Percentiles rank a stretch among this genome's conserved stretches.
These are phyloP conservation scores for Apis cerana DNA, from an alignment of 1,140 invertebrate species.

Conservation along the genomic window DNA sequence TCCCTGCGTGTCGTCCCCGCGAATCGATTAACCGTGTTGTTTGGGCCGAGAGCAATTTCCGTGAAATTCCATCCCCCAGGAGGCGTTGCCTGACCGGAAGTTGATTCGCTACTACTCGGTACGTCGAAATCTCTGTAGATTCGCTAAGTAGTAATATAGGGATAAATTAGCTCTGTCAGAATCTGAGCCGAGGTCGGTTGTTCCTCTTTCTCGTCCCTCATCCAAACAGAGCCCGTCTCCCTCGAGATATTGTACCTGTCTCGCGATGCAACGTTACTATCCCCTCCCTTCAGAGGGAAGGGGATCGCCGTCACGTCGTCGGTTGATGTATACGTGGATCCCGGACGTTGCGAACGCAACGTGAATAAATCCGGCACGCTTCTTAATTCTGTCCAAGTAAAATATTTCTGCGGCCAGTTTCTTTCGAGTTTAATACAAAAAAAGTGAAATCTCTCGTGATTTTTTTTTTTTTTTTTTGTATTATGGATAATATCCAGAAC, in stretches of 20 bases:
- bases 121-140: slow-evolving; percentile 58
- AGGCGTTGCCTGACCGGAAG: slow-evolving; percentile 61
- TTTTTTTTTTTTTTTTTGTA: too few relatives aligned
- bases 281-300: neutral
- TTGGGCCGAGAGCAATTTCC: slow-evolving; percentile 57
- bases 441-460: too few relatives aligned
- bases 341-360: neutral
- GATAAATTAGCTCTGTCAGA: slow-evolving; percentile 66
- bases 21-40: slow-evolving; percentile 61
- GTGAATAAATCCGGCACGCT: slow-evolving; percentile 1
- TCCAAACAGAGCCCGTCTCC: slow-evolving; percentile 52
- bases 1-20: slow-evolving; percentile 20
- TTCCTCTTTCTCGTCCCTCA: slow-evolving; percentile 43
- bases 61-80: slow-evolving; percentile 51
- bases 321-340: slow-evolving; percentile 28
- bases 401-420: neutral
- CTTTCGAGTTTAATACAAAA: too few relatives aligned
- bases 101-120: slow-evolving; percentile 37
- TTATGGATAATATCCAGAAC: too few relatives aligned
- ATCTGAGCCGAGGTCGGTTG: slow-evolving; percentile 23
- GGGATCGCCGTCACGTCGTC: slow-evolving; percentile 14
- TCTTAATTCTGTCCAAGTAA: slow-evolving; percentile 1
- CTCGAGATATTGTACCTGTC: slow-evolving; percentile 48
- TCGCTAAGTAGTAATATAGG: slow-evolving; percentile 59
- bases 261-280: slow-evolving; percentile 46